These are phyloP conservation scores for Sycobia sp. DNA, from an alignment of 1,140 invertebrate genomes.

Conservation along the genomic window DNA sequence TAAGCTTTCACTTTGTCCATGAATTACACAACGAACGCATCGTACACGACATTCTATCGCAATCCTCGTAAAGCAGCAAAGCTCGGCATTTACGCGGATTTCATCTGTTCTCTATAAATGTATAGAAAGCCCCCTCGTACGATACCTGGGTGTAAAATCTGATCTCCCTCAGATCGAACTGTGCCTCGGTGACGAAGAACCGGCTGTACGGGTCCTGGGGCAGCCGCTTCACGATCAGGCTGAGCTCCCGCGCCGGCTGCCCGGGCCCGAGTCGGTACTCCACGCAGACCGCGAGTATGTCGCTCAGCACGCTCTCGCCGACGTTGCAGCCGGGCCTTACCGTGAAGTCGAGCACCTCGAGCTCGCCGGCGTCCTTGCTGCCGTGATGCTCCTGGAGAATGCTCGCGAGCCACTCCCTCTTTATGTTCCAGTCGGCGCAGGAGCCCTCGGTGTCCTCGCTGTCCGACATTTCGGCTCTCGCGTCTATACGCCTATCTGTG, in stretches of 20 bases:
- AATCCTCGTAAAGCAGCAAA: too few species aligned
- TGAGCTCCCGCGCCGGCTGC: conserved; percentile 53
- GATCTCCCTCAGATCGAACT: conserved; percentile 81
- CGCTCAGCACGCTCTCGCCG: conserved; percentile 67
- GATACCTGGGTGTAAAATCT: conserved; percentile 80
- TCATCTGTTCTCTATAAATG: too few species aligned
- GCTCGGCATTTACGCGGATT: too few species aligned
- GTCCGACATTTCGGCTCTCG: conserved; percentile 58
- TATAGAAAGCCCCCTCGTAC: too few species aligned
- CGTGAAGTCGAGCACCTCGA: conserved; percentile 60
- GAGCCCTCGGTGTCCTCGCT: conserved; percentile 60
- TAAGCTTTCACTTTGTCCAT: too few species aligned
- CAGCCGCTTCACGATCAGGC: conserved; percentile 76
- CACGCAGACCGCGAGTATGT: conserved; percentile 67
- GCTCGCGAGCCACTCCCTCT: conserved; percentile 66
- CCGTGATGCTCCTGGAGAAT: conserved; percentile 65
- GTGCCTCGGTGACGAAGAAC: conserved; percentile 78
- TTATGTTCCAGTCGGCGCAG: conserved; percentile 50
- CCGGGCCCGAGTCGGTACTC: conserved; percentile 56
- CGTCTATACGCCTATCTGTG: too few species aligned
- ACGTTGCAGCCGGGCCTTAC: conserved; percentile 63
- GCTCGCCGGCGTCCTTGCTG: conserved; percentile 49
- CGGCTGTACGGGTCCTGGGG: conserved; percentile 76
- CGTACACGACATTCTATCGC: too few species aligned
- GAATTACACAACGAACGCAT: too few species aligned